Evolutionary conservation across 2,888 invertebrate species (phyloP), one percentile per base, ranked within the genome.

Genomic region (Pilophorus perplexus): DNA sequence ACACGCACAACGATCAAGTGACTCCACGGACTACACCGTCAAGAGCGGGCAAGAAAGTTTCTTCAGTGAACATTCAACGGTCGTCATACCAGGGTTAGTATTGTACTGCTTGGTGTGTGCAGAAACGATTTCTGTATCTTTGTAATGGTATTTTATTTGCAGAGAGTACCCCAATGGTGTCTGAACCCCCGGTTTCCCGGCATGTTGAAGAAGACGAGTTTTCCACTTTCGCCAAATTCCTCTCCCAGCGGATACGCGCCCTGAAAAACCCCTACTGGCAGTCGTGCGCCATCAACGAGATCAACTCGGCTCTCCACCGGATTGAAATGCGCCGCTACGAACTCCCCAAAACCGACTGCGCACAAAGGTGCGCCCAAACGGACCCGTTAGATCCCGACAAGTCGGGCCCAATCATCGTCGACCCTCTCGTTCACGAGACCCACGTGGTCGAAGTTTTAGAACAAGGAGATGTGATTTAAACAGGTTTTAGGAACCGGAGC

Each of bases 171-270:
- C 16, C 50, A n/a, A 48, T 5, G n/a, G 8, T 23, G 6, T 20
- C 23, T 2, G 3, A n/a, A 22, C 27, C 28, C 2, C 5, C 52
- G 2, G n/a, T n/a, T n/a, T n/a, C n/a, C n/a, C n/a, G n/a, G n/a
- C n/a, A n/a, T n/a, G n/a, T n/a, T n/a, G 59, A 44, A 10, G 59
- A 59, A 59, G 59, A 59, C 42, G 59, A 59, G 12, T 59, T 59
- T 25, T 42, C 59, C 4, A 25, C 22, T 44, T 59, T 59, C 44
- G 59, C 59, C 1, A 6, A 44, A 18, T 59, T 59, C 16, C 42
- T 59, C 14, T 14, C 59, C 16, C 22, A 59, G 14, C 22, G 59
- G 12, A 42, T 59, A 14, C 38, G 59, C 12, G 18, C 59, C 10
- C 44, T 59, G 8, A 59, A 59, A 14, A 44, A 59, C 14, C 59